These are phyloP conservation scores for Tragelaphus strepsiceros DNA, from an alignment of 2,113 vertebrate genomes.

Conservation along the genomic window DNA sequence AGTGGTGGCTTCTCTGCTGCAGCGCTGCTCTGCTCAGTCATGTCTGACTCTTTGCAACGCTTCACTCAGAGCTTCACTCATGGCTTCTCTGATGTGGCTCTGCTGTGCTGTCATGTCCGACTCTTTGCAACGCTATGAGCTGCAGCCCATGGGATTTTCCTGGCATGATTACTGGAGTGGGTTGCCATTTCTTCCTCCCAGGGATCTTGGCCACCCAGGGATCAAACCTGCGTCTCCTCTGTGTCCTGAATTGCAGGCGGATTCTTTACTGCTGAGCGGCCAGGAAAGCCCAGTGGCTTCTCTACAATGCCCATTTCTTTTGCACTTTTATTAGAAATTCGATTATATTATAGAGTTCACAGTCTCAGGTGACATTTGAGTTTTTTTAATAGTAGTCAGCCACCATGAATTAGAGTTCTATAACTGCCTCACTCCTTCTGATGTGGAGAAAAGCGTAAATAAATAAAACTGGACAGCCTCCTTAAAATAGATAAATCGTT, in stretches of 20 bases:
- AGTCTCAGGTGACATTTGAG: not conserved
- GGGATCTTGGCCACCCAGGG: not conserved
- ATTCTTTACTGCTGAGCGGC: not conserved
- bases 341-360: not conserved
- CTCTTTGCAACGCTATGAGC: not conserved
- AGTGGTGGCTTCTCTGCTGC: not conserved
- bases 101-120: not conserved
- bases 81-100: not conserved
- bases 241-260: not conserved
- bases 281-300: not conserved
- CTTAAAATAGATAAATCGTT: not conserved
- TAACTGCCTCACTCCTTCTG: not conserved
- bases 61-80: not conserved
- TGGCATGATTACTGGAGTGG: not conserved
- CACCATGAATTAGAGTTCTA: not conserved
- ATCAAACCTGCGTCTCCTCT: not conserved
- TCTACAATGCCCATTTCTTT: not conserved
- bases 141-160: not conserved
- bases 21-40: not conserved
- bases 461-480: not conserved
- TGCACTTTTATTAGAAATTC: not conserved
- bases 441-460: not conserved
- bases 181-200: not conserved
- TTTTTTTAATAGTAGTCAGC: not conserved
- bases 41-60: not conserved